phyloP scores from a whole-genome alignment of 1,140 invertebrate genomes.

The Hermatobates lingyangjiaoensis region DNA sequence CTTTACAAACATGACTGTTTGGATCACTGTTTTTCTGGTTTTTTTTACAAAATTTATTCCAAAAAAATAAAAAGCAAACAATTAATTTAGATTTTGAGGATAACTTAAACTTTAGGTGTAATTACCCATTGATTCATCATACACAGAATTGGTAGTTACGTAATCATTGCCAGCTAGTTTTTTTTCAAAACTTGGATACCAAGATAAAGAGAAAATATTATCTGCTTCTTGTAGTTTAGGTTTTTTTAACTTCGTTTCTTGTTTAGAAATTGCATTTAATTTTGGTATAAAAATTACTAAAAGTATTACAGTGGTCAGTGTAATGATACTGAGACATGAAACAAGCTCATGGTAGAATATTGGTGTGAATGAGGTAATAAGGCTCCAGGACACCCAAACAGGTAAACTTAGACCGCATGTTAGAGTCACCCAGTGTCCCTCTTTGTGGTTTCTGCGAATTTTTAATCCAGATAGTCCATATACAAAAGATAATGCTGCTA shows the following conservation, averaged over 20 bases:
- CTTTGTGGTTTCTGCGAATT: conserved; percentile 22
- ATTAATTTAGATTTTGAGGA: too few relatives aligned
- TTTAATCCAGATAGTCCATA: conserved; percentile 22
- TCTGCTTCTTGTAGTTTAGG: not conserved
- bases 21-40: too few relatives aligned
- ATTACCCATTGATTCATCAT: too few relatives aligned
- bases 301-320: conserved; percentile 20
- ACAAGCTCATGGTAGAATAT: conserved; percentile 18
- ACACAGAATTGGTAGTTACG: not conserved
- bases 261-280: conserved; percentile 21
- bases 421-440: conserved; percentile 22
- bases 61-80: too few relatives aligned
- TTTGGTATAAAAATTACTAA: conserved; percentile 23
- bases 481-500: conserved; percentile 20
- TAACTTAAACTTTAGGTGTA: too few relatives aligned
- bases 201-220: not conserved
- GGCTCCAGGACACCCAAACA: conserved; percentile 19
- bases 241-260: conserved; percentile 15
- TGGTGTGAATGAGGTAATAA: conserved; percentile 19
- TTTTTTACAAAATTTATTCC: too few relatives aligned
- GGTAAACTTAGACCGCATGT: conserved; percentile 20
- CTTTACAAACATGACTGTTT: too few relatives aligned
- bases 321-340: conserved; percentile 19
- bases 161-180: not conserved
- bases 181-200: not conserved